Base-by-base conservation (phyloP, 1,140 invertebrate species). In the Arion vulgaris region DNA sequence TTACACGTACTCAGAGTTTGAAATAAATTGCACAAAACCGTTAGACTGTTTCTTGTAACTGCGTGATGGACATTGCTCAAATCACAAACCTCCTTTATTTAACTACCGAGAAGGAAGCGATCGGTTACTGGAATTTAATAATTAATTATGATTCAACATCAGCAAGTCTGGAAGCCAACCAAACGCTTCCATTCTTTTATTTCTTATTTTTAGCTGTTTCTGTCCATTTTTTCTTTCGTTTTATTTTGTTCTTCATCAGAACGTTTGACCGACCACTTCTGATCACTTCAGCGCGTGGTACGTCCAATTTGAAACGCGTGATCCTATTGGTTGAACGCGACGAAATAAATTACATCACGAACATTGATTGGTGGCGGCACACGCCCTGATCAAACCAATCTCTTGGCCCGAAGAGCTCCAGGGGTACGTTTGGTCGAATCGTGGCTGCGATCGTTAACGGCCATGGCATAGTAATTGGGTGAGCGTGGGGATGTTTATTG, bases 331-430 rank as follows among this genome's bases (percentile, higher is more conserved):
- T 36, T 49, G 49, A 26, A 36, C 45, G 11, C 26, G 11, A 34
- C 4, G 32, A 39, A 76, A 51, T 53, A 49, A 76, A 53, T 76
- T 49, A 76, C 45, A 53, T 76, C 74, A 76, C 74, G 49, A 41
- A 23, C 45, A 2, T 57, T 53, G 15, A 76, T 53, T 49, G 74
- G 74, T 53, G 1, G 74, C 34, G 49, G n/a, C 74, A 76, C 74
- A 49, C 53, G 74, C 19, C 74, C 34, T 51, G 74, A 57, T 76
- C 74, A 76, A 76, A 76, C 51, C 39, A 53, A 76, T 49, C 74
- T 76, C 74, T 49, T 57, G 45, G 71, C 41, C 38, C 41, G 71
- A 39, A 73, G 71, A 73, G 74, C 32, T 49, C 51, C 9, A n/a
- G n/a, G 28, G 51, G 32, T 36, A 49, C n/a, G 39, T 17, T 36